Conservation (phyloP, 2,797 vertebrate species). For the Psittacula echo region DNA sequence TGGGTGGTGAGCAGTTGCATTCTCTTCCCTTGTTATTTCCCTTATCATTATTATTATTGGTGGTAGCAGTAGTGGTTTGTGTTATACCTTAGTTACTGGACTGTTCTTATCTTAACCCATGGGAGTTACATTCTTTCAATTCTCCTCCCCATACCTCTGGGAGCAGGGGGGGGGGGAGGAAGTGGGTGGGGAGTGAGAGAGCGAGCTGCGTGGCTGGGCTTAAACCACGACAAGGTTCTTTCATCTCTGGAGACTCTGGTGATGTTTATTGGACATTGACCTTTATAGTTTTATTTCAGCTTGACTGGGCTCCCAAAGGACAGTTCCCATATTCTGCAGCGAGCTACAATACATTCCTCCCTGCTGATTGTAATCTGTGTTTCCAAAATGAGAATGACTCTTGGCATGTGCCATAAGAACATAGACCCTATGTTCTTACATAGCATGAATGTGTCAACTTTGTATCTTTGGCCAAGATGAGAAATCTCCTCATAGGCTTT, state of each 20-base stretch:
- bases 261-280: neutral
- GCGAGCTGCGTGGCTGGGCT: too few relatives aligned
- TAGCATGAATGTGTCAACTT: neutral
- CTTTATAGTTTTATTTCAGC: neutral
- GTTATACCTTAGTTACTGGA: too few relatives aligned
- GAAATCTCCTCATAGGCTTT: neutral
- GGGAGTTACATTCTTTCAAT: too few relatives aligned
- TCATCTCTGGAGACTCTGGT: neutral
- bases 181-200: too few relatives aligned
- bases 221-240: neutral
- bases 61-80: too few relatives aligned
- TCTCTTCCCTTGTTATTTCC: too few relatives aligned
- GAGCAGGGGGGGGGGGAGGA: too few relatives aligned
- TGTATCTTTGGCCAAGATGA: neutral
- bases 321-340: neutral
- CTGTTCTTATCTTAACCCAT: too few relatives aligned
- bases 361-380: neutral
- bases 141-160: too few relatives aligned
- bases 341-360: neutral
- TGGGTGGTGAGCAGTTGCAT: too few relatives aligned
- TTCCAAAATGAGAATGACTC: neutral
- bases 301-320: neutral
- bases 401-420: neutral
- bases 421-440: neutral
- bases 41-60: too few relatives aligned